Conservation (phyloP, 2,113 vertebrate genomes). For the Chaetops frenatus region DNA sequence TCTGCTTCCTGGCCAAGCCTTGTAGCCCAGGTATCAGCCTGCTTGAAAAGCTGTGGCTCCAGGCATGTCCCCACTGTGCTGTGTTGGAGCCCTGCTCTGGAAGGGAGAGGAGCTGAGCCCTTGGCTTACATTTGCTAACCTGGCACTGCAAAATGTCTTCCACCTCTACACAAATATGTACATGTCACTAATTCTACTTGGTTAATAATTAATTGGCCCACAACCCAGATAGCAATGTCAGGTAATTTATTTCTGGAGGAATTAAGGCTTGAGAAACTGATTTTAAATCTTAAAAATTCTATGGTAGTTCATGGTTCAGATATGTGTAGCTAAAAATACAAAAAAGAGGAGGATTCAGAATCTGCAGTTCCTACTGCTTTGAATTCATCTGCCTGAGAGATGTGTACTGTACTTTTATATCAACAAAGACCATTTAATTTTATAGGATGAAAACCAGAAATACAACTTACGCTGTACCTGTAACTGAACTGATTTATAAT, state of each 20-base stretch:
- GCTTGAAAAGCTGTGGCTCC: not conserved
- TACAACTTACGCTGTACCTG: not conserved
- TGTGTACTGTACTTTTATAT: not conserved
- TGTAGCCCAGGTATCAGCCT: not conserved
- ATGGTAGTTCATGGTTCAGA: not conserved
- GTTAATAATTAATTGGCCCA: not conserved
- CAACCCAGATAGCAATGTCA: not conserved
- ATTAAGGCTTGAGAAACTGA: not conserved
- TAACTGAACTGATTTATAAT: not conserved
- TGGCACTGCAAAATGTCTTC: not conserved
- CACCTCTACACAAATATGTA: not conserved
- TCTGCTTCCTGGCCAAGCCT: not conserved
- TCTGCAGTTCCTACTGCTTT: not conserved
- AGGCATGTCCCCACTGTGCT: rapidly evolving
- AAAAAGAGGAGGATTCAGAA: not conserved
- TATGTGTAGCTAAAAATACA: not conserved
- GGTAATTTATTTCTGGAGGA: not conserved
- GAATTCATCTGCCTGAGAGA: not conserved
- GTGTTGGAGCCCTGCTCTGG: not conserved
- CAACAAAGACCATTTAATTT: not conserved
- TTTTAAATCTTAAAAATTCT: not conserved
- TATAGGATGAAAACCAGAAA: not conserved
- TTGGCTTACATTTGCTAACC: not conserved
- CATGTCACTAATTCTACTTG: not conserved
- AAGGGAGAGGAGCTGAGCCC: not conserved